Percentiles rank a stretch among this genome's conserved stretches.
phyloP scores from a whole-genome alignment of 2,797 vertebrate species.

The Arremon aurantiirostris region DNA sequence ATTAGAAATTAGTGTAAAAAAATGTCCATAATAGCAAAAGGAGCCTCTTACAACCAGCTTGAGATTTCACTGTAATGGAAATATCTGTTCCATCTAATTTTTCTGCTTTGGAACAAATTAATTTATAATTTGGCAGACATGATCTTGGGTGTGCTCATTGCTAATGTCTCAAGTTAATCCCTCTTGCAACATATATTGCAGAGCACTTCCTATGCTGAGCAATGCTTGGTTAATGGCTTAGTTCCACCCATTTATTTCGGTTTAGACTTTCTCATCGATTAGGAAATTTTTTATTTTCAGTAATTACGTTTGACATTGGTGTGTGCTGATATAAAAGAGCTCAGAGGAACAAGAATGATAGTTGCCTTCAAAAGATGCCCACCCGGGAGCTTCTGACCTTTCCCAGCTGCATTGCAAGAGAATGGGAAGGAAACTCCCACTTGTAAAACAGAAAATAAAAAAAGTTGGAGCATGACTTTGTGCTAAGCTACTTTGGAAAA shows the following conservation, averaged over 20 bases:
- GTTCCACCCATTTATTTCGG: not conserved
- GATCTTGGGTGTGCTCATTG: not conserved
- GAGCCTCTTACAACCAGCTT: not conserved
- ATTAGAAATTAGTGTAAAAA: not conserved
- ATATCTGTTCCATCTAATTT: not conserved
- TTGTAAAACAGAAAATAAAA: not conserved
- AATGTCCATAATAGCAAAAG: not conserved
- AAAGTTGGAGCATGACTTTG: slow-evolving; percentile 11
- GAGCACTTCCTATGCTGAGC: not conserved
- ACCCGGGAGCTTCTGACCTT: not conserved
- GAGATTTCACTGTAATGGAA: not conserved
- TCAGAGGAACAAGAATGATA: not conserved
- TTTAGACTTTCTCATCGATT: slow-evolving; percentile 14
- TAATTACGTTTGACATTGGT: slow-evolving; percentile 14
- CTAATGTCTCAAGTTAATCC: not conserved
- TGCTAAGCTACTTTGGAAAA: not conserved
- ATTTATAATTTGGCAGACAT: not conserved
- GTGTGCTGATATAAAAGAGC: not conserved
- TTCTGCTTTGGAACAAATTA: not conserved
- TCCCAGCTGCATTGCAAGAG: not conserved
- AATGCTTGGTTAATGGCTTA: not conserved
- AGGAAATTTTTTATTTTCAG: not conserved
- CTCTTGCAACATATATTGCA: not conserved
- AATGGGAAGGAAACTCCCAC: not conserved
- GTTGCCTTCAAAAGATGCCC: slow-evolving; percentile 6